Percentiles rank a stretch among this genome's conserved stretches.
Conservation (phyloP, 2,113 vertebrate genomes). For the Corythoichthys haematopterus region DNA sequence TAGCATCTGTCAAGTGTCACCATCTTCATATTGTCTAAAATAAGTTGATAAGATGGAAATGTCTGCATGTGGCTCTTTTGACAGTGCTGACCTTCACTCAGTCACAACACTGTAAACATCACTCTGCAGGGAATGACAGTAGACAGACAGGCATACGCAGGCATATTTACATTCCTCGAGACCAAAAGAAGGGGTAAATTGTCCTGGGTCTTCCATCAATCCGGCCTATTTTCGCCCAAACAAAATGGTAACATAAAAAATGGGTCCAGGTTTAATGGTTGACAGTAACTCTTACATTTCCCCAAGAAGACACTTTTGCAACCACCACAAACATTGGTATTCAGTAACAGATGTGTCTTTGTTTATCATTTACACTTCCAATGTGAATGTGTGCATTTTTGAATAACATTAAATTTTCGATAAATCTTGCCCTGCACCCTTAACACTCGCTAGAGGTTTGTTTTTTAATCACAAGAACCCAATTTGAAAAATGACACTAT, state of each 20-base stretch:
- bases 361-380: slow-evolving; percentile 15
- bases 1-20: slow-evolving; percentile 25
- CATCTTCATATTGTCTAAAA: slow-evolving; percentile 15
- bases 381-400: slow-evolving; percentile 21
- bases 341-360: slow-evolving; percentile 31
- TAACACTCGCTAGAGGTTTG: not conserved
- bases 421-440: not conserved
- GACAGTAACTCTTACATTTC: slow-evolving; percentile 7
- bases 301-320: slow-evolving; percentile 8
- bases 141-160: not conserved
- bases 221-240: not conserved
- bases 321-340: slow-evolving; percentile 13
- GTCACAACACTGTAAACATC: slow-evolving; percentile 25
- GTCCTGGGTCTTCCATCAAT: slow-evolving; percentile 8
- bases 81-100: slow-evolving; percentile 33
- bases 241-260: not conserved
- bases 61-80: slow-evolving; percentile 2
- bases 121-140: slow-evolving; percentile 8
- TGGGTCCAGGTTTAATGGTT: slow-evolving; percentile 11
- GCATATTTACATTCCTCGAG: not conserved
- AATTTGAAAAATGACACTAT: not conserved
- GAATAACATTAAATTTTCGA: slow-evolving; percentile 29
- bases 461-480: slow-evolving; percentile 10
- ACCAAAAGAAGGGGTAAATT: not conserved
- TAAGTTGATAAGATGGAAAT: not conserved